Evolutionary conservation across 2,888 invertebrate species (phyloP).

Genomic region (Drosophila kokeensis): DNA sequence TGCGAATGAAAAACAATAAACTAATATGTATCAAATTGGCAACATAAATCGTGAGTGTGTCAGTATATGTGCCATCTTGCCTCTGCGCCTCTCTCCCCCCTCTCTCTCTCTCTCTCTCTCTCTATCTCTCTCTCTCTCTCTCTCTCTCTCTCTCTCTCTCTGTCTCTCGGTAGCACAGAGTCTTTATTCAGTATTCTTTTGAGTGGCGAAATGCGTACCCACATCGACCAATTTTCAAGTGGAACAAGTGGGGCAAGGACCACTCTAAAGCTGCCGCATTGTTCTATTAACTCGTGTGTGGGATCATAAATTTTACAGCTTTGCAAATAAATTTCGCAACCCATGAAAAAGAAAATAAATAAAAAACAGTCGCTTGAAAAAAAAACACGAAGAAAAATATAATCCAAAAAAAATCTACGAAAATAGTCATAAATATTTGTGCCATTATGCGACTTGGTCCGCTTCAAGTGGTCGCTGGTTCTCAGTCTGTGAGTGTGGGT

Average conservation of each 20-base stretch:
- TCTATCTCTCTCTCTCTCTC: background rate
- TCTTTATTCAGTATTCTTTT: background rate
- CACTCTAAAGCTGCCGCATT: conserved; percentile 58
- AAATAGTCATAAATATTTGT: conserved; percentile 78
- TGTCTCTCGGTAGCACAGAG: background rate
- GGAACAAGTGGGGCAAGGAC: conserved; percentile 15
- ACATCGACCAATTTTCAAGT: conserved; percentile 45
- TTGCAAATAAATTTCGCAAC: conserved; percentile 70
- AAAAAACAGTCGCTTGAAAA: background rate
- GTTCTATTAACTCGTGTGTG: conserved; percentile 78
- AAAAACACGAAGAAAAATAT: background rate
- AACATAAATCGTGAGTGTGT: conserved; percentile 47
- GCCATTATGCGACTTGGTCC: conserved; percentile 67
- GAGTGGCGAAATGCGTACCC: conserved; percentile 33
- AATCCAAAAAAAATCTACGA: conserved; percentile 27
- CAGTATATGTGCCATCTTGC: background rate
- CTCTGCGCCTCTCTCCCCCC: background rate
- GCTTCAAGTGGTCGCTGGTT: conserved; percentile 61
- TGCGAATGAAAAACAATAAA: conserved; percentile 52
- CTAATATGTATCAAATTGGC: conserved; percentile 54
- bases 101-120: background rate
- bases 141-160: background rate
- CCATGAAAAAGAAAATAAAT: conserved; percentile 3
- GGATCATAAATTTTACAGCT: conserved; percentile 76
- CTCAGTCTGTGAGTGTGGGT: conserved; percentile 4